Base-by-base conservation (phyloP, 2,113 vertebrate genomes). In the Sapajus apella region DNA sequence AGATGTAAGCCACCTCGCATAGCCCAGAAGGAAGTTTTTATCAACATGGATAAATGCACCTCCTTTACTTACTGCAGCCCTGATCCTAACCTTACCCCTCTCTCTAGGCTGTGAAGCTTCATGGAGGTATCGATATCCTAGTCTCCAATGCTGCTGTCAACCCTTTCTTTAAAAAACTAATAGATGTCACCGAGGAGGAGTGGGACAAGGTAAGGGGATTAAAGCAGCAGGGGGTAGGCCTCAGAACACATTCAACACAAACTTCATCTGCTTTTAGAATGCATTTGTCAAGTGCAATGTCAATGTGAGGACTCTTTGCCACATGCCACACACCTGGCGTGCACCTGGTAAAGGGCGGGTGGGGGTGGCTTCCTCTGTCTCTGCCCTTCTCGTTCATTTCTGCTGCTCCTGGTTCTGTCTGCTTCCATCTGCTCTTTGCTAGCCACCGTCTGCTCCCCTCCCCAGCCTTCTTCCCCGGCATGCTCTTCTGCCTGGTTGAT, bases 81-180 rank as follows among this genome's bases (percentile, higher is more conserved):
- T 95, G 20, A 89, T 25, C 73, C 68, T 55, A 7, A 37, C 40
- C 23, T 72, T 70, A 7, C n/a, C 96, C 45, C 32, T 40, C 82
- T 47, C 81, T 75, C 77, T 8, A 98, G 98, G 97, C 99, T 30
- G 70, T 99, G 93, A 98, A 99, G 35, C 98, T 97, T 95, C 99
- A 98, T 0, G 99, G 99, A 0, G 99, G 99, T 5, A 98, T 99
- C 18, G 99, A 99, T 93, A 99, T 99, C 90, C 98, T 99, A 94
- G 98, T 99, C 72, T 99, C 99, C 93, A 99, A 99, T 1, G 99
- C 99, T 7, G 99, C 99, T 0, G 99, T 99, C 90, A 99, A 98
- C 94, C 99, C 99, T 11, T 99, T 99, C 96, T 98, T 99, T 88
- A 99, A 99, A 84, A 99, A 97, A 82, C 98, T 99, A 4, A 84